Evolutionary conservation across 1,140 invertebrate species (phyloP), one percentile per base, ranked within the genome.

Genomic region (Papilio helenus): DNA sequence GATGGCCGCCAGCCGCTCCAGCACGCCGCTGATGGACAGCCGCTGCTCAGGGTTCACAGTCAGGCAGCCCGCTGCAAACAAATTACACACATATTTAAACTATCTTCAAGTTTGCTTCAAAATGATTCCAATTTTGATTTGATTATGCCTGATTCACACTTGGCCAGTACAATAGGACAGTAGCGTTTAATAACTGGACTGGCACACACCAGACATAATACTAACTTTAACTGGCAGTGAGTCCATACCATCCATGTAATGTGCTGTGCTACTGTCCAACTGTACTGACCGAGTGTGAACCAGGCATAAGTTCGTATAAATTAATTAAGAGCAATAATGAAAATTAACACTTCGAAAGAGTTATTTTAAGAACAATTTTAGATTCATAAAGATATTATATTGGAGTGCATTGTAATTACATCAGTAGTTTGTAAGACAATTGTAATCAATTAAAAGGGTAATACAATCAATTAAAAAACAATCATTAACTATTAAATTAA

Each of bases 1-100:
- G 84, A 99, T 97, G 58, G 98, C 97, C 73, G 97, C 97, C 74
- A 99, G 89, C 82, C 97, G 95, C 88, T 99, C 98, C 85, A 99
- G 92, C 18, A 99, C 92, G 82, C 96, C 96, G 77, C 96, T 95
- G 26, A 99, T 97, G 55, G 96, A 96, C 65, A 98, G 94, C 77
- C 99, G 96, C 79, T 97, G 95, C 65, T 95, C 95, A 0, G 98
- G 98, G 90, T 99, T 97, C 12, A 98, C 96, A 84, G 96, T 96
- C 39, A 99, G 96, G 94, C 98, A 98, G 34, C 97, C 97, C 90
- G 96, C 98, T 97, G 94, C 26, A 88, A 89, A 89, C 84, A 88
- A 82, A 39, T 71, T 79, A 3, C 12, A 68, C 8, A 12, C 3
- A 26, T 12, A 0, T n/a, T 61, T 61, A 61, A 20, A 12, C 23